phyloP scores from a whole-genome alignment of 2,113 vertebrate genomes.

The Potamarius usumacintae region DNA sequence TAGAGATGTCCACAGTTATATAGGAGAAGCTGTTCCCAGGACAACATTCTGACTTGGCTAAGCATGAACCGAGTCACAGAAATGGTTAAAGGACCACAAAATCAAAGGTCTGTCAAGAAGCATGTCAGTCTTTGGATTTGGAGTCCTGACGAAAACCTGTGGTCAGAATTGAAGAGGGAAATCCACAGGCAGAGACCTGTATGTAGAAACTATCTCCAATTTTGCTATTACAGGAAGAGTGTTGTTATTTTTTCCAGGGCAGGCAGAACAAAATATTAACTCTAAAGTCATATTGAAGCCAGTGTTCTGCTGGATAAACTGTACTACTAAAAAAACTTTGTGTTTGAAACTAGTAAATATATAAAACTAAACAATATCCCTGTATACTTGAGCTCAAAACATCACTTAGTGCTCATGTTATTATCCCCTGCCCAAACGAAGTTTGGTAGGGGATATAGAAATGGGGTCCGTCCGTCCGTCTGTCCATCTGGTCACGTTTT shows the following conservation, averaged over 20 bases:
- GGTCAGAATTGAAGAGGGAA: not conserved
- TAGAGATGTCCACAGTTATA: no score
- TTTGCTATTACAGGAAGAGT: not conserved
- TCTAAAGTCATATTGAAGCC: not conserved
- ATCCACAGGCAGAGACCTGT: not conserved
- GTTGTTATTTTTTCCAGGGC: not conserved
- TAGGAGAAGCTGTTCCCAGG: no score
- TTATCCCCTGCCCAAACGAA: no score
- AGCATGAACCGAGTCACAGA: not conserved
- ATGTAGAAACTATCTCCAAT: not conserved
- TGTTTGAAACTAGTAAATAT: not conserved
- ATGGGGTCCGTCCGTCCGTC: no score
- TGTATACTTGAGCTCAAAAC: not conserved
- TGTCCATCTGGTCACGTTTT: no score
- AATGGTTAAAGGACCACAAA: not conserved
- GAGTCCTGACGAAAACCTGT: not conserved
- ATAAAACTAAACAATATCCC: not conserved
- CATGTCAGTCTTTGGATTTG: not conserved
- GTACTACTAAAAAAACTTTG: not conserved
- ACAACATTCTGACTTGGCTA: no score
- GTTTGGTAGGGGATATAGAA: no score
- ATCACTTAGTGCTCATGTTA: no score
- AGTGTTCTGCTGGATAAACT: not conserved
- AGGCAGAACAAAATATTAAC: not conserved
- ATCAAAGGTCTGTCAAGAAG: not conserved